Evolutionary conservation across 2,113 vertebrate species (phyloP), one percentile per base, ranked within the genome.

Genomic region (Neogobius melanostomus): DNA sequence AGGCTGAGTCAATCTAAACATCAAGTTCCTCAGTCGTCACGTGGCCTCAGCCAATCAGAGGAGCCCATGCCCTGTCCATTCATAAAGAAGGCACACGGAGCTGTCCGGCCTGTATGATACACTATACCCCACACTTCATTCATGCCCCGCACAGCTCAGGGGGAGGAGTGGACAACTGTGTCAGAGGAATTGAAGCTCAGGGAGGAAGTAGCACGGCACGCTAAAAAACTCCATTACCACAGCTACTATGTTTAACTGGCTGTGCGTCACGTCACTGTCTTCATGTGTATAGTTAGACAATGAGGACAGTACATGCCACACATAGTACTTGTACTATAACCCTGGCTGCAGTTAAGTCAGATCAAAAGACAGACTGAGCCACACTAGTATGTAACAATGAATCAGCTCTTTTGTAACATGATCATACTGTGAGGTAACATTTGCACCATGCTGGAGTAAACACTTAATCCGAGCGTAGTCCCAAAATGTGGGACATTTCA

Each of bases 51-150:
- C 91, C 93, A 92, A 93, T 92, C 89, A 73, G 72, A 66, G 49
- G 61, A 16, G 48, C 68, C 53, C 77, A 75, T 70, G 69, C 76
- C 68, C 47, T 52, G 76, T 87, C 87, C 91, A 94, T 94, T 94
- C 93, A 94, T 91, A 91, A 91, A 90, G 88, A 92, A 82, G 82
- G 73, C 68, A 76, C 81, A 70, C 68, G 51, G 62, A 49, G 11
- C 82, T 76, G 70, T 85, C 80, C 63, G 5, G 45, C 65, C 79
- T 81, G 75, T 74, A 71, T 71, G 86, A 87, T 76, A 91, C 64
- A 75, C 77, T 82, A 81, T 80, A 72, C 74, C 53, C 85, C 76
- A 84, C 64, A 63, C 59, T 85, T 87, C 85, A 90, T 88, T 90
- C 88, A 91, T 88, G 80, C 66, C 79, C 80, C 80, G 52, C 79